These are phyloP conservation scores for Tympanoctomys barrerae DNA, from an alignment of 2,797 vertebrate genomes.

Conservation along the genomic window DNA sequence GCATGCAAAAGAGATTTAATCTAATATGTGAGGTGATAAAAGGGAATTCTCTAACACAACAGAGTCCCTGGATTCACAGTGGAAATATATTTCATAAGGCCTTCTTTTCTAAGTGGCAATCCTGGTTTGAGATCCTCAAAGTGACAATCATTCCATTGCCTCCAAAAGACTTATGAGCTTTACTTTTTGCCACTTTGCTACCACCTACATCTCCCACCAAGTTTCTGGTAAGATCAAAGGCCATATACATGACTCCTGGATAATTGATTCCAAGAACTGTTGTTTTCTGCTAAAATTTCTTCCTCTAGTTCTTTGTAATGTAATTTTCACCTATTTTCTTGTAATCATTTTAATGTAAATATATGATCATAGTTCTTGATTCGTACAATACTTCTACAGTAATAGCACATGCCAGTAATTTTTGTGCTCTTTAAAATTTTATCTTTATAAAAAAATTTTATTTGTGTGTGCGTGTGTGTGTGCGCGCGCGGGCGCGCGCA, in stretches of 20 bases:
- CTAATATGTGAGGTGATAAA: neutral
- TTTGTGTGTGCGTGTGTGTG: too few relatives aligned
- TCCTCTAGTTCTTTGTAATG: slow-evolving; percentile 24
- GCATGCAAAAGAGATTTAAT: neutral
- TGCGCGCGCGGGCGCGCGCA: too few relatives aligned
- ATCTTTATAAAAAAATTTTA: too few relatives aligned
- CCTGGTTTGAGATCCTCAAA: neutral
- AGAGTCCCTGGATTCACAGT: neutral
- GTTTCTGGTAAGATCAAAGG: neutral
- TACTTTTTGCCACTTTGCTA: neutral
- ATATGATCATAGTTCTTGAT: neutral
- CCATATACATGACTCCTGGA: neutral
- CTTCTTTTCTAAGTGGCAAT: neutral
- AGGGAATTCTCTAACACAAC: neutral
- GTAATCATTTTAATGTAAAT: neutral
- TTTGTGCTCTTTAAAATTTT: neutral
- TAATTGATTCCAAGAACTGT: neutral
- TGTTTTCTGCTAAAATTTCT: slow-evolving; percentile 30
- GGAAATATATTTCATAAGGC: neutral
- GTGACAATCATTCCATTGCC: neutral
- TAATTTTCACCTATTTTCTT: neutral
- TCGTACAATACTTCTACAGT: neutral
- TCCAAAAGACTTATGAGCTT: neutral
- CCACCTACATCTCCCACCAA: neutral
- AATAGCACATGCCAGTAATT: neutral